Base-by-base conservation (phyloP, 2,797 vertebrate genomes). In the Eupleurogrammus muticus region DNA sequence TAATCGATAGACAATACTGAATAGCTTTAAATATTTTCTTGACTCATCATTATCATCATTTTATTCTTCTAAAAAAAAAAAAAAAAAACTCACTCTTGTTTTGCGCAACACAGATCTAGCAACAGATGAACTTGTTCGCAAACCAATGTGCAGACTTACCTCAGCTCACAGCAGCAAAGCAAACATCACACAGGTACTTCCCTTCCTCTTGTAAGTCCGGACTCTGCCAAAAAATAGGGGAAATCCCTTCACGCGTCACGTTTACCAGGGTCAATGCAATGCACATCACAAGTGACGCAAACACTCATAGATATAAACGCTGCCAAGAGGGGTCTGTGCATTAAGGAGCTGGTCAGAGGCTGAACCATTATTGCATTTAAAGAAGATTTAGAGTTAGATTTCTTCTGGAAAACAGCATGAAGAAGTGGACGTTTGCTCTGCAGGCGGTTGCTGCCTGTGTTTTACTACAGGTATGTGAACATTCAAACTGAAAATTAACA, bases 201-300 rank as follows among this genome's bases (percentile, higher is more conserved):
- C 42, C 80, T 16, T 52, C 0, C 86, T 80, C 9, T 90, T 52
- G 54, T 91, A 69, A 92, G 63, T 9, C 24, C 79, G 88, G 65
- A 68, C 79, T 61, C 23, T 77, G 1, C 58, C 17, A 48, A 57
- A 35, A 47, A 68, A 90, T n/a, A 2, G 65, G 38, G 69, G 60
- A 70, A 62, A 42, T 32, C 71, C 67, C 56, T 0, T 92, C 84
- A 67, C n/a, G 24, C 0, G 19, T 80, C 52, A 65, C 63, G 69
- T 81, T 86, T 81, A 55, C 50, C 44, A 34, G 34, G 49, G 32
- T 81, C 28, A 64, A 23, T 58, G 47, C 42, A 60, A 62, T 34
- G 9, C 1, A 13, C 10, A 17, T 17, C 50, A 44, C 1, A 9
- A 38, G 42, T 83, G 73, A 61, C 4, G 46, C 64, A 78, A 64